Conservation (phyloP, 2,888 invertebrate species). For the Atethmia centrago region DNA sequence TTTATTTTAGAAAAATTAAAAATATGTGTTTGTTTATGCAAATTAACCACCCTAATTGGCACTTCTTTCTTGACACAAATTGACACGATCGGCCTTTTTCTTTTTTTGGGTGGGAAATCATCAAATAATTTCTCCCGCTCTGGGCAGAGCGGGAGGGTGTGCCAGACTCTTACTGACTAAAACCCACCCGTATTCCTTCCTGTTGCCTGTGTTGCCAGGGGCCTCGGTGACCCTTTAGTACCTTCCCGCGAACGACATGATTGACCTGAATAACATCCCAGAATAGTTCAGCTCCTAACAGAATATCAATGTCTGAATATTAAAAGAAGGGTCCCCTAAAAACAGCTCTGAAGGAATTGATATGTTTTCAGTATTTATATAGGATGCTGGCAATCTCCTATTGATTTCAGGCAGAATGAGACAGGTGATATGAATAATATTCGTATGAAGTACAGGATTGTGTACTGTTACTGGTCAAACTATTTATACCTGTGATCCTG, state of each 20-base stretch:
- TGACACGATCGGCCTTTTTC: no score
- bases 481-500: slow-evolving; percentile 11
- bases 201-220: no score
- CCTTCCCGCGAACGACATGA: no score
- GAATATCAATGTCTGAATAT: slow-evolving; percentile 10
- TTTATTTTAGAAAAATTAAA: neutral
- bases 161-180: no score
- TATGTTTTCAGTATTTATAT: neutral
- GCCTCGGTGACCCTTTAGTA: no score
- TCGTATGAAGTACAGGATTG: slow-evolving; percentile 1
- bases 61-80: no score
- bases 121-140: no score
- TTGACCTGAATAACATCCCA: slow-evolving; percentile 22
- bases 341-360: slow-evolving; percentile 2
- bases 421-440: neutral
- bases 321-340: slow-evolving; percentile 8
- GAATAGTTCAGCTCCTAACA: slow-evolving; percentile 4
- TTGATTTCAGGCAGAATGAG: neutral
- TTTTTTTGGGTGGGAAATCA: no score
- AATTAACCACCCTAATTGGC: slow-evolving; percentile 1
- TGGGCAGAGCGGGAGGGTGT: no score
- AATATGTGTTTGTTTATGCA: neutral
- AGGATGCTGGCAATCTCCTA: slow-evolving; percentile 5
- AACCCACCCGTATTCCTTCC: no score
- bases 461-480: slow-evolving; percentile 13